A percentile compares a stretch with the other conserved stretches of the same genome.
These are phyloP conservation scores for Paguma larvata DNA, from an alignment of 2,797 vertebrate species.

Conservation along the genomic window DNA sequence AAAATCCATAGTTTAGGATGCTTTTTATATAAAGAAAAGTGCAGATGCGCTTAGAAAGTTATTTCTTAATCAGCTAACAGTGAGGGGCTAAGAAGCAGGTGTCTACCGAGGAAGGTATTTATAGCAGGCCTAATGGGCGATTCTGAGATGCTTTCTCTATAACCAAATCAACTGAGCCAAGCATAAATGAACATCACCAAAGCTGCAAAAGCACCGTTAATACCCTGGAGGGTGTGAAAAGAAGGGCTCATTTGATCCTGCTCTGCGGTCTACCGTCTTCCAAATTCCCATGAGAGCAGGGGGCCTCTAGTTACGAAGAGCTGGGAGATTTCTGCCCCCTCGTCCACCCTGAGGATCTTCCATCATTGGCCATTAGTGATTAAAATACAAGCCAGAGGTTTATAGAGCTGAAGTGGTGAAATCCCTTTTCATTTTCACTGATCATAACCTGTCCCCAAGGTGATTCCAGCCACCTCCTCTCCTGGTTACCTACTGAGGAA, in stretches of 20 bases:
- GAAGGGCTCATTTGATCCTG: too few species aligned
- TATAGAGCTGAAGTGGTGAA: background rate
- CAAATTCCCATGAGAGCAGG: rapidly evolving
- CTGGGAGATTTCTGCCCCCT: rapidly evolving
- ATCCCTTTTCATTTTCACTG: background rate
- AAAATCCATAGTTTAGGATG: slow-evolving; percentile 28
- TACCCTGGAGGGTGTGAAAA: too few species aligned
- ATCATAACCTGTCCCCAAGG: background rate
- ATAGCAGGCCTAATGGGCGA: background rate
- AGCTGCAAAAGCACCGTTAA: rapidly evolving
- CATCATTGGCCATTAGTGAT: too few species aligned
- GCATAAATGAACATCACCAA: background rate
- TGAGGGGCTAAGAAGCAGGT: background rate
- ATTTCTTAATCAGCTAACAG: background rate
- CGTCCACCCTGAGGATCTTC: rapidly evolving
- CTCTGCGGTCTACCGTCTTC: rapidly evolving
- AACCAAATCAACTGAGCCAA: background rate
- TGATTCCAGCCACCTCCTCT: too few species aligned
- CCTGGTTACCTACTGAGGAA: rapidly evolving
- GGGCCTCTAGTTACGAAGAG: background rate
- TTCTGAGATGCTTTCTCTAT: background rate
- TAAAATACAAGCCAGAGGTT: background rate
- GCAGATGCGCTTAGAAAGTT: slow-evolving; percentile 64
- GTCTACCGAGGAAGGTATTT: slow-evolving; percentile 1
- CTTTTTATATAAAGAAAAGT: slow-evolving; percentile 62